Evolutionary conservation across 2,113 vertebrate genomes (phyloP).

Genomic region (Heterochromis multidens): DNA sequence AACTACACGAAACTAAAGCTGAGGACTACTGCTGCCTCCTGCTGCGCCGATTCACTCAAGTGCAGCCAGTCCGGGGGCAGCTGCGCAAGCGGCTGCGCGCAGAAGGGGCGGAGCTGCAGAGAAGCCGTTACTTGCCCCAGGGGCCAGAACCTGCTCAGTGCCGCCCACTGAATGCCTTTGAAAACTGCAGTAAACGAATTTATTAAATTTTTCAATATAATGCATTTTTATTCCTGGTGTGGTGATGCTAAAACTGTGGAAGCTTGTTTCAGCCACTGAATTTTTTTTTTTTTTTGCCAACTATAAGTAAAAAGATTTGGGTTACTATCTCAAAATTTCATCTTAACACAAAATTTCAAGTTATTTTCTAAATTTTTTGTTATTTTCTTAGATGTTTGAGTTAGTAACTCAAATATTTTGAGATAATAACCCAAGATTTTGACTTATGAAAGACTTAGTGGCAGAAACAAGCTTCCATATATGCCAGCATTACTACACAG

Average conservation of each 20-base stretch:
- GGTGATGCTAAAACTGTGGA: not conserved
- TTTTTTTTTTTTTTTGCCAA: not conserved
- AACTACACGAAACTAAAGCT: not conserved
- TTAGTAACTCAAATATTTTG: rapidly evolving
- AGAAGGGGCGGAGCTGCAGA: slow-evolving; percentile 26
- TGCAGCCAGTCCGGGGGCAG: not conserved
- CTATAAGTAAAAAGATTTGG: not conserved
- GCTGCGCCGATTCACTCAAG: not conserved
- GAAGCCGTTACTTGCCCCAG: not conserved
- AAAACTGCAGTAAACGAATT: not conserved
- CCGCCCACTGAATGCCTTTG: not conserved
- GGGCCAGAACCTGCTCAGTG: not conserved
- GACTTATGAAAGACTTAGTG: rapidly evolving
- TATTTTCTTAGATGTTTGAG: not conserved
- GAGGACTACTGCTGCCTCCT: not conserved
- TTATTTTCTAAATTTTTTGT: not conserved
- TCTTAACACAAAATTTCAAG: not conserved
- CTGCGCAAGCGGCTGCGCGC: slow-evolving; percentile 12
- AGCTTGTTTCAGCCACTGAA: not conserved
- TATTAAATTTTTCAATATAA: not conserved
- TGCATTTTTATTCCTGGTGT: not conserved
- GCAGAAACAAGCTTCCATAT: rapidly evolving
- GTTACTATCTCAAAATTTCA: not conserved
- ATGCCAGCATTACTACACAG: not conserved
- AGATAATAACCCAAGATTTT: not conserved